Base-by-base conservation (phyloP, 2,113 vertebrate genomes). In the Smithornis capensis region DNA sequence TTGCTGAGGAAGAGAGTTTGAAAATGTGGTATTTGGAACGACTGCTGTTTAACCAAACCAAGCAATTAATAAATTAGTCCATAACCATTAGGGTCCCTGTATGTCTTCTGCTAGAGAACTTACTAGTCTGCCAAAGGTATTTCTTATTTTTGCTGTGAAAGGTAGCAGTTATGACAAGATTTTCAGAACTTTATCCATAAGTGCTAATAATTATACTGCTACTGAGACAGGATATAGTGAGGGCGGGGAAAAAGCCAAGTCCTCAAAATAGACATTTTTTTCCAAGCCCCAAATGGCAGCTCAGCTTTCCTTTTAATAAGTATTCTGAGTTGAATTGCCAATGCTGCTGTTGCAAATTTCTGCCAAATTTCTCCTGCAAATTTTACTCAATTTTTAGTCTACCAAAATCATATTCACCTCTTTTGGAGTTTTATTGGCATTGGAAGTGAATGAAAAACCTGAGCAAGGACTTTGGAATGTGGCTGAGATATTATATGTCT, bases 391-490 rank as follows among this genome's bases (percentile, higher is more conserved):
- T 81, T 93, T 93, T 93, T 75, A 68, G 49, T 33, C 56, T 70
- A 81, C 78, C 49, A 84, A 87, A 96, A 84, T 92, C 25, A 11
- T 60, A 75, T 63, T 95, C 49, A 78, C 73, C 45, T 92, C 76
- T 78, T 57, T 11, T 67, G 60, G 88, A 89, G 56, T 90, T 94
- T 93, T 93, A 88, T 11, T 85, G 42, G 91, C 71, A 73, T 53
- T 90, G 63, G 85, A 95, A 95, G 82, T 57, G 37, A 93, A 90
- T 84, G 52, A 97, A 95, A 96, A 96, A 55, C 47, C 73, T 94
- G 73, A 96, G 93, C 79, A 96, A 96, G 56, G 60, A 44, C 90
- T 93, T 89, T 87, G 92, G 93, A 96, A 97, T 96, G 92, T 65
- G 73, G 64, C 37, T 82, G 73, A 96, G 90, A 90, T 93, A 94